These are phyloP conservation scores for Bedellia somnulentella DNA, from an alignment of 2,888 invertebrate species.

Conservation along the genomic window DNA sequence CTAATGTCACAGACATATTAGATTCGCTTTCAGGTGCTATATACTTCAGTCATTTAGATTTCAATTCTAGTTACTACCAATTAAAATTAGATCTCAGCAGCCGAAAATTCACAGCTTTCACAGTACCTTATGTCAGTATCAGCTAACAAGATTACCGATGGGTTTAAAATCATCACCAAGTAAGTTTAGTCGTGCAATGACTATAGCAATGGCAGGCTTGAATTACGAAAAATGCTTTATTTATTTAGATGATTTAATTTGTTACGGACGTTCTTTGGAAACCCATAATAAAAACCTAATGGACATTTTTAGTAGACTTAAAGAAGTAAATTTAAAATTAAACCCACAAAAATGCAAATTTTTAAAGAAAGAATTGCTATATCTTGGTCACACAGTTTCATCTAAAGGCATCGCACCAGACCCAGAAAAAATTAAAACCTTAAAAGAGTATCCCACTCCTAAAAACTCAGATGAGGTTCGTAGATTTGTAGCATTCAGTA, in stretches of 20 bases:
- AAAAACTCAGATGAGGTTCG: constrained; percentile 6
- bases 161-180: constrained; percentile 7
- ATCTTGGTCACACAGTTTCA: too few relatives aligned
- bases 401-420: constrained; percentile 5
- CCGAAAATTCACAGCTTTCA: constrained; percentile 9
- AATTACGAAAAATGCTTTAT: constrained; percentile 7
- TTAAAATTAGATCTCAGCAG: constrained; percentile 2
- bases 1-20: constrained; percentile 2
- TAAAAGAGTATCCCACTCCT: constrained; percentile 8
- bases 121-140: constrained; percentile 7
- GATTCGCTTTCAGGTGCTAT: constrained; percentile 1
- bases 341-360: too few relatives aligned
- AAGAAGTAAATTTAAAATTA: constrained; percentile 6
- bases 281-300: constrained; percentile 6
- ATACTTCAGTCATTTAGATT: neutral
- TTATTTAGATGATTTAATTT: constrained; percentile 1
- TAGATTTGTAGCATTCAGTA: constrained; percentile 1
- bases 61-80: constrained; percentile 1
- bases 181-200: constrained; percentile 7
- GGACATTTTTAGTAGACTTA: constrained; percentile 6
- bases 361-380: too few relatives aligned
- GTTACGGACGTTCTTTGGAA: constrained; percentile 2
- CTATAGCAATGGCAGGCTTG: constrained; percentile 9
- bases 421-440: too few relatives aligned
- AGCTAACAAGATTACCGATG: constrained; percentile 9